Conservation (phyloP, 2,888 invertebrate genomes). For the Scaptomyza reducta region DNA sequence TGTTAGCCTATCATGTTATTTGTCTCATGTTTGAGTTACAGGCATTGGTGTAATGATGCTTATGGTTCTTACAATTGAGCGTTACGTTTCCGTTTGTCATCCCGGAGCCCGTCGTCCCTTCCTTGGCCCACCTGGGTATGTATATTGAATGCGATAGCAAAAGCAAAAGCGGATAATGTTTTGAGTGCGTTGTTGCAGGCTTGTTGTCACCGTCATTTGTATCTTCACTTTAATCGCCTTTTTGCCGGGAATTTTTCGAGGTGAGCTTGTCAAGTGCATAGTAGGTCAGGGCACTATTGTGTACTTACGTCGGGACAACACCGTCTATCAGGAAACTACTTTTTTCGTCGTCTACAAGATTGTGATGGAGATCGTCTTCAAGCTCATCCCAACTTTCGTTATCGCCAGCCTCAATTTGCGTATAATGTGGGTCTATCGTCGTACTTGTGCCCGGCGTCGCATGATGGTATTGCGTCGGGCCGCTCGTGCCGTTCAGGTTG, state of each 20-base stretch:
- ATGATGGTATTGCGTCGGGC: conserved; percentile 87
- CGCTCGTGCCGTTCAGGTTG: conserved; percentile 86
- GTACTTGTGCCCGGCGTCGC: conserved; percentile 87
- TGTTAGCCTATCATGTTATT: not conserved
- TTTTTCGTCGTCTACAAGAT: conserved; percentile 87
- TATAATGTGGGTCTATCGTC: conserved; percentile 88
- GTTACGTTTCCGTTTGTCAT: conserved; percentile 90
- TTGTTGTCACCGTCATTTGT: conserved; percentile 88
- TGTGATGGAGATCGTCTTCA: conserved; percentile 87
- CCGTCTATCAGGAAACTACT: conserved; percentile 85
- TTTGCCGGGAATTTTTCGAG: conserved; percentile 88
- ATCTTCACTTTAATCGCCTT: conserved; percentile 88
- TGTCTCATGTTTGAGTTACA: conserved; percentile 39
- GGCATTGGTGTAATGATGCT: conserved; percentile 92
- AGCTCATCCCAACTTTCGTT: conserved; percentile 88
- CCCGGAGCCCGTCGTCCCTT: conserved; percentile 88
- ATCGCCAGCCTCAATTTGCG: conserved; percentile 88
- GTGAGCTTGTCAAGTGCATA: conserved; percentile 86
- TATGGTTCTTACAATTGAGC: conserved; percentile 89
- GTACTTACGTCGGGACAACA: conserved; percentile 86
- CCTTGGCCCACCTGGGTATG: conserved; percentile 87
- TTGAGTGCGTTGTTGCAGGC: conserved; percentile 66
- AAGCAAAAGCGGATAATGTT: no score
- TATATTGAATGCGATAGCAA: not conserved
- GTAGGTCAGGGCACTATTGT: conserved; percentile 85